Conservation (phyloP, 2,888 invertebrate species). For the Plemyria rubiginata region DNA sequence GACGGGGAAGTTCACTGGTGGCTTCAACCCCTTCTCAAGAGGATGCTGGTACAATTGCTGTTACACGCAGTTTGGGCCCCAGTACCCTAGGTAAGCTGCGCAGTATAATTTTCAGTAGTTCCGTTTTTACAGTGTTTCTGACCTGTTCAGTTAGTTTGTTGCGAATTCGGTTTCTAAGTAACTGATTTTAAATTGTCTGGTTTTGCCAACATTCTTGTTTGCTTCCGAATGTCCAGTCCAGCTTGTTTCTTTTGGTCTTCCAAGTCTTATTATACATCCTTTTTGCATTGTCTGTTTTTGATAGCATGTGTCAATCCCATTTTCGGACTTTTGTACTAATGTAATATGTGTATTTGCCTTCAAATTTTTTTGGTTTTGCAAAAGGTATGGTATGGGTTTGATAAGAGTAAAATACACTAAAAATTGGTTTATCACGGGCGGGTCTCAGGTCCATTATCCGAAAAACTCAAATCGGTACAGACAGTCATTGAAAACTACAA, state of each 20-base stretch:
- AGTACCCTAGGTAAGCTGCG: constrained; percentile 94
- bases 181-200: not conserved
- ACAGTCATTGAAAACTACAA: not conserved
- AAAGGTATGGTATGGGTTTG: not conserved
- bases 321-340: not conserved
- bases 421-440: not conserved
- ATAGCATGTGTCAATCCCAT: not conserved
- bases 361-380: not conserved
- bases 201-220: not conserved
- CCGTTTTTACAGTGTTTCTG: constrained; percentile 2
- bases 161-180: no score
- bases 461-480: not conserved
- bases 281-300: no score
- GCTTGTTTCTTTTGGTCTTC: not conserved
- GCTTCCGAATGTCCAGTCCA: not conserved
- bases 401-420: not conserved
- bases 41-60: constrained; percentile 98
- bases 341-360: not conserved
- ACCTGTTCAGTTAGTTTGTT: not conserved
- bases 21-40: constrained; percentile 98
- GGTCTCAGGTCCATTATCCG: constrained; percentile 1
- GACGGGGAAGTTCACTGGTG: constrained; percentile 99
- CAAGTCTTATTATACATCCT: not conserved
- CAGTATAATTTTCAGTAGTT: constrained; percentile 7
- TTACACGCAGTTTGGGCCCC: constrained; percentile 97